A percentile compares a stretch with the other conserved stretches of the same genome.
phyloP scores from a whole-genome alignment of 2,888 invertebrate species.

The Alentia gelatinosa region DNA sequence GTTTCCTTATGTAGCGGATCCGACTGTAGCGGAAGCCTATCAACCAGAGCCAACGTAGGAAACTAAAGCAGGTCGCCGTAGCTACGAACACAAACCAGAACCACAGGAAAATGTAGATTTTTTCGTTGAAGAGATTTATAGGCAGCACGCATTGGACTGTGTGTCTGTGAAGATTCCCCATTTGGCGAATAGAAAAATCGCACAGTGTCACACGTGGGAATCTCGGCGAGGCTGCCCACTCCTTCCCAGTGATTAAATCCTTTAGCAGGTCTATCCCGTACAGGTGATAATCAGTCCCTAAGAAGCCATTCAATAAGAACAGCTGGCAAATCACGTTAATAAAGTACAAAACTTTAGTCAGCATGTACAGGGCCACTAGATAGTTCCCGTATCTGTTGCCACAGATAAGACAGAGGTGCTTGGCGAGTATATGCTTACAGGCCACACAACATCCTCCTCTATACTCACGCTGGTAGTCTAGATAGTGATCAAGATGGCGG shows the following conservation, averaged over 20 bases:
- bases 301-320: conserved; percentile 81
- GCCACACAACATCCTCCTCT: conserved; percentile 78
- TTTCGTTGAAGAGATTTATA: conserved; percentile 72
- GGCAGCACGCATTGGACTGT: conserved; percentile 81
- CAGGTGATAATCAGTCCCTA: conserved; percentile 80
- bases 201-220: conserved; percentile 80
- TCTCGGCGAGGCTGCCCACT: conserved; percentile 77
- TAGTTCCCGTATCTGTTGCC: conserved; percentile 81
- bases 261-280: conserved; percentile 82
- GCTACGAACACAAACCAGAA: conserved; percentile 82
- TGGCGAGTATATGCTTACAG: conserved; percentile 78
- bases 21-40: conserved; percentile 79
- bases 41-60: conserved; percentile 81
- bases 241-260: conserved; percentile 80
- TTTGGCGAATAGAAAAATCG: conserved; percentile 80
- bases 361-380: conserved; percentile 81
- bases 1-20: conserved; percentile 81
- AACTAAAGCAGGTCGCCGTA: conserved; percentile 80
- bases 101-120: conserved; percentile 82
- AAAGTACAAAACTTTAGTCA: conserved; percentile 81
- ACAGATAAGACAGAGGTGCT: conserved; percentile 79
- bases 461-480: conserved; percentile 79
- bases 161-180: conserved; percentile 80
- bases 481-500: conserved; percentile 82
- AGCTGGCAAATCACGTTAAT: conserved; percentile 81